These are phyloP conservation scores for Prinia subflava DNA, from an alignment of 2,113 vertebrate genomes.

Conservation along the genomic window DNA sequence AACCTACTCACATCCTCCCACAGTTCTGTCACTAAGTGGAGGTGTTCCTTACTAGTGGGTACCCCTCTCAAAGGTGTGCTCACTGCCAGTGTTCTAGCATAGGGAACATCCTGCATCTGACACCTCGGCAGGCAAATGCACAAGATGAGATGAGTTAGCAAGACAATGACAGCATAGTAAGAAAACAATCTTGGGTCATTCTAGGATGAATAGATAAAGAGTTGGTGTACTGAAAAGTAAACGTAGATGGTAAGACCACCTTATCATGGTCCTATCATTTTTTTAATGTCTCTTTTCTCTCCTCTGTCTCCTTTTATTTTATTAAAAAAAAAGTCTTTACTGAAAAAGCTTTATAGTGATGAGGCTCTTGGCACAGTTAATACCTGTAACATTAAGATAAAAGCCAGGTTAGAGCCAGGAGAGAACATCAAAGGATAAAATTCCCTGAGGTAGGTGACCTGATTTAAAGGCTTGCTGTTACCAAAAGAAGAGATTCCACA, in stretches of 20 bases:
- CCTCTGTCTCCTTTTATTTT: not conserved
- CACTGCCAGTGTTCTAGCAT: not conserved
- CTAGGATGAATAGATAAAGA: not conserved
- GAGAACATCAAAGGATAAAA: not conserved
- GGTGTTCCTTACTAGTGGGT: not conserved
- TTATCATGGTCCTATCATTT: not conserved
- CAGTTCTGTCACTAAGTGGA: not conserved
- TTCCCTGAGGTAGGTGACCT: not conserved
- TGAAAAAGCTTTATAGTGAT: not conserved
- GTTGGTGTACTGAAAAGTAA: not conserved
- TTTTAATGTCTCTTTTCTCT: not conserved
- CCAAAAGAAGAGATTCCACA: not conserved
- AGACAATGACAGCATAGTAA: not conserved
- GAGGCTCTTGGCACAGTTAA: not conserved
- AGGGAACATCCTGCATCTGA: not conserved
- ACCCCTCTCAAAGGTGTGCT: not conserved
- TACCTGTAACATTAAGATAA: not conserved
- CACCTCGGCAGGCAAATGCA: not conserved
- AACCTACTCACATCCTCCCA: not conserved
- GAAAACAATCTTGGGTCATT: not conserved
- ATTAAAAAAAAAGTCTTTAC: not conserved
- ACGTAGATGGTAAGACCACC: not conserved
- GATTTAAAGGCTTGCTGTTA: not conserved
- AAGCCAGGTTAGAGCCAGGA: not conserved
- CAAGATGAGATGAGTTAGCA: not conserved